A percentile compares a stretch with the other conserved stretches of the same genome.
phyloP scores from a whole-genome alignment of 2,797 vertebrate species.

The Mus spretus region DNA sequence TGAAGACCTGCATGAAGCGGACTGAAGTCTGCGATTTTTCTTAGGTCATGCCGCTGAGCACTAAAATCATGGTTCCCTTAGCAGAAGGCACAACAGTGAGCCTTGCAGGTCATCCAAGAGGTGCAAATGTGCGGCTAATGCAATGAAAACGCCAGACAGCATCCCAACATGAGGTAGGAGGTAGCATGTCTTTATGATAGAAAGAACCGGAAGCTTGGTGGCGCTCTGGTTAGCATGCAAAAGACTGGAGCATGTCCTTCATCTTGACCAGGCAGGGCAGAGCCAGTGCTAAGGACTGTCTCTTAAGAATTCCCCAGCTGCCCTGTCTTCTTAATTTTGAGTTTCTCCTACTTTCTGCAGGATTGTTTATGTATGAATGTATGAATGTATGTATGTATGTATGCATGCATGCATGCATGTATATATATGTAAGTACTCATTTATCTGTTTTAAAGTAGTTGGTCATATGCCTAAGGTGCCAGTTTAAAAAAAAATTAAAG shows the following conservation, averaged over 20 bases:
- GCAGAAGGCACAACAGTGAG: background rate
- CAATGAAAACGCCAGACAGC: slow-evolving; percentile 64
- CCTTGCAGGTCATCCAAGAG: slow-evolving; percentile 74
- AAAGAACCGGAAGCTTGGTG: slow-evolving; percentile 80
- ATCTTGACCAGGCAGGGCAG: background rate
- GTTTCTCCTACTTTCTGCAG: background rate
- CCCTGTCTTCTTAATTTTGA: background rate
- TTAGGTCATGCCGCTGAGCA: slow-evolving; percentile 41
- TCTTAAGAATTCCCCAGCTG: no score
- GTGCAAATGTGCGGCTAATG: background rate
- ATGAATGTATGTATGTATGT: background rate
- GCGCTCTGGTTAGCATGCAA: slow-evolving; percentile 80
- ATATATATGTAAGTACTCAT: background rate
- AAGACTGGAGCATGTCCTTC: rapidly evolving
- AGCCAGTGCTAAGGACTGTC: rapidly evolving
- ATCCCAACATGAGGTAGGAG: slow-evolving; percentile 79
- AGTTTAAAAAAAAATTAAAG: background rate
- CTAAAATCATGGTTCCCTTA: background rate
- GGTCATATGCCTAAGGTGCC: background rate
- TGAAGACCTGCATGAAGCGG: slow-evolving; percentile 78
- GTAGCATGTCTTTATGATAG: slow-evolving; percentile 80
- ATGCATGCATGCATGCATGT: background rate
- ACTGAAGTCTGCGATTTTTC: slow-evolving; percentile 66
- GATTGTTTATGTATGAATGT: background rate
- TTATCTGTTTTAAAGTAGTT: background rate